A percentile compares a stretch with the other conserved stretches of the same genome.
These are phyloP conservation scores for Formica selysi DNA, from an alignment of 1,140 invertebrate genomes.

Conservation along the genomic window DNA sequence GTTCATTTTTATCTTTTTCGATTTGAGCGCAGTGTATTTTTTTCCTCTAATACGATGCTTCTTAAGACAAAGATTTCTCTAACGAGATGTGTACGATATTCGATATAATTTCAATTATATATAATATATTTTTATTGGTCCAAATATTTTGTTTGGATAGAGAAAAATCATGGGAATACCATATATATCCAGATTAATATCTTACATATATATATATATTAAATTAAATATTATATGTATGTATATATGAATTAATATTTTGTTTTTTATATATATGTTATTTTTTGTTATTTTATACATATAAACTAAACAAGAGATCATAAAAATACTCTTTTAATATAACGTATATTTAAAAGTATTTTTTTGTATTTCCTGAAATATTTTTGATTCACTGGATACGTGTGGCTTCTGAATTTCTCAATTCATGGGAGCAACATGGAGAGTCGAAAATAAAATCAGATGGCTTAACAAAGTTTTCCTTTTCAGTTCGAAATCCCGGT, in stretches of 20 bases:
- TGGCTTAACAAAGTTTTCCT: slow-evolving; percentile 46
- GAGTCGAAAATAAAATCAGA: background rate
- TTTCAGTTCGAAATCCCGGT: slow-evolving; percentile 96
- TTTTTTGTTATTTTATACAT: background rate
- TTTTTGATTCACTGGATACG: background rate
- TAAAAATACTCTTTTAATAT: background rate
- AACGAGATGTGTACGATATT: background rate
- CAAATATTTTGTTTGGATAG: background rate
- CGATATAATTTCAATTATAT: background rate
- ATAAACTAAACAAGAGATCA: background rate
- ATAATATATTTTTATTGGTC: background rate
- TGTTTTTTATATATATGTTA: background rate
- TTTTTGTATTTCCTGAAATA: background rate
- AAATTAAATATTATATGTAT: too few species aligned
- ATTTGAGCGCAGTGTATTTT: background rate
- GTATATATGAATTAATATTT: background rate
- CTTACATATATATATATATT: background rate
- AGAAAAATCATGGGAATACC: background rate
- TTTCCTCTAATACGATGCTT: background rate
- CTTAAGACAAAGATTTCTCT: background rate
- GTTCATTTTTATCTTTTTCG: slow-evolving; percentile 1
- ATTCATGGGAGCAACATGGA: background rate
- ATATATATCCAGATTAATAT: background rate
- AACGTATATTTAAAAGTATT: background rate
- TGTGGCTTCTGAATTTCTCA: background rate